Evolutionary conservation across 2,888 invertebrate genomes (phyloP).

Genomic region (Caenorhabditis panamensis): DNA sequence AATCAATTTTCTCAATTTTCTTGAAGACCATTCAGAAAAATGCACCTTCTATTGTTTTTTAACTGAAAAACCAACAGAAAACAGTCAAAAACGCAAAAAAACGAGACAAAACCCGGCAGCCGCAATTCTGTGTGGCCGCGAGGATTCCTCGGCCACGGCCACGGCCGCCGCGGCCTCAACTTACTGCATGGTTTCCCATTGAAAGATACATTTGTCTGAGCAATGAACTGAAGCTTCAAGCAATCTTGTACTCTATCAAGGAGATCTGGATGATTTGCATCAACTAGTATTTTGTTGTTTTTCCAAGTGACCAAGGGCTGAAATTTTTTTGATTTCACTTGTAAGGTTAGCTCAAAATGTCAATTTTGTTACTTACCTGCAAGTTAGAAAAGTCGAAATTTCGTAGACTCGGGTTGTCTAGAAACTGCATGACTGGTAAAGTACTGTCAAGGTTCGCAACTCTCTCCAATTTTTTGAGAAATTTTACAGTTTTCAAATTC

Average conservation of each 20-base stretch:
- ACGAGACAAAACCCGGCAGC: too few relatives aligned
- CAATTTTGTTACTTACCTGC: too few relatives aligned
- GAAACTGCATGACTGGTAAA: neutral
- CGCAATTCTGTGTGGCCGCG: neutral
- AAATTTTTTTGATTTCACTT: neutral
- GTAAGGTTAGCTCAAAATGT: too few relatives aligned
- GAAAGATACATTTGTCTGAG: neutral
- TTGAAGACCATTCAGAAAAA: too few relatives aligned
- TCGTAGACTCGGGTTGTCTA: neutral
- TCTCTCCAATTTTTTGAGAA: neutral
- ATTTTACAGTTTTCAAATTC: neutral
- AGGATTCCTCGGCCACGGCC: too few relatives aligned
- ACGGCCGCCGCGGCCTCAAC: too few relatives aligned
- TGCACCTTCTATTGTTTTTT: too few relatives aligned
- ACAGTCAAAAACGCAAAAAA: neutral
- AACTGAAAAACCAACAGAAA: too few relatives aligned
- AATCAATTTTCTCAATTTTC: too few relatives aligned
- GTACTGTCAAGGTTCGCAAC: neutral
- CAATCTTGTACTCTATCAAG: neutral
- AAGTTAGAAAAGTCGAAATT: neutral
- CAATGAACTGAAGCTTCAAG: neutral
- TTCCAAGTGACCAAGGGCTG: neutral
- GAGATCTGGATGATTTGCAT: neutral
- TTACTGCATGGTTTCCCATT: neutral
- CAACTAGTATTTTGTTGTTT: neutral